Percentiles rank a stretch among this genome's conserved stretches.
Conservation (phyloP, 2,888 invertebrate species). For the Nemurella pictetii region DNA sequence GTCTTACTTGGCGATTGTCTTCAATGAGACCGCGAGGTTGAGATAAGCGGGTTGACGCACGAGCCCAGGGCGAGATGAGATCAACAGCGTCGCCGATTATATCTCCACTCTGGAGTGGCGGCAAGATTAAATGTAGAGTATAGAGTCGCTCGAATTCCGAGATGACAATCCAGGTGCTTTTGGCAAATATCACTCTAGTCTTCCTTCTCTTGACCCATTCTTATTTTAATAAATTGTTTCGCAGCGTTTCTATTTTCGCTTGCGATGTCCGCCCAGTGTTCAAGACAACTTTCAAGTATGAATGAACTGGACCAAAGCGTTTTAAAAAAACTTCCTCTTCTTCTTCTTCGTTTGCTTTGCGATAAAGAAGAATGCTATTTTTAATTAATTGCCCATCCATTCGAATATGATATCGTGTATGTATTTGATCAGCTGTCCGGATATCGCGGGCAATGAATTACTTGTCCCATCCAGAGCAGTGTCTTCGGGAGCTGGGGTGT, state of each 20-base stretch:
- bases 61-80: not conserved
- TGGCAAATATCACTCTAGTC: not conserved
- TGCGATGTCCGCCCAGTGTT: not conserved
- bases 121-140: no score
- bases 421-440: conserved; percentile 27
- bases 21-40: not conserved
- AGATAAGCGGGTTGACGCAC: not conserved
- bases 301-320: not conserved
- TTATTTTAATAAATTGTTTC: not conserved
- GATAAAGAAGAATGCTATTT: conserved; percentile 8
- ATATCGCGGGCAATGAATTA: conserved; percentile 12
- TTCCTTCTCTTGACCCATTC: not conserved
- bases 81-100: no score
- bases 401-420: not conserved
- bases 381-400: not conserved
- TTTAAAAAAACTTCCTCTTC: not conserved
- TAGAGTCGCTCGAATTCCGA: not conserved
- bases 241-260: not conserved
- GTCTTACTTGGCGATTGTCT: no score
- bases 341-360: not conserved
- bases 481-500: conserved; percentile 21
- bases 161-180: not conserved
- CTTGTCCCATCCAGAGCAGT: not conserved
- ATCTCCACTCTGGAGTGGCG: no score
- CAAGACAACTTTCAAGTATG: not conserved